Percentiles rank a stretch among this genome's conserved stretches.
These are phyloP conservation scores for Pasiphila rectangulata DNA, from an alignment of 2,888 invertebrate species.

Conservation along the genomic window DNA sequence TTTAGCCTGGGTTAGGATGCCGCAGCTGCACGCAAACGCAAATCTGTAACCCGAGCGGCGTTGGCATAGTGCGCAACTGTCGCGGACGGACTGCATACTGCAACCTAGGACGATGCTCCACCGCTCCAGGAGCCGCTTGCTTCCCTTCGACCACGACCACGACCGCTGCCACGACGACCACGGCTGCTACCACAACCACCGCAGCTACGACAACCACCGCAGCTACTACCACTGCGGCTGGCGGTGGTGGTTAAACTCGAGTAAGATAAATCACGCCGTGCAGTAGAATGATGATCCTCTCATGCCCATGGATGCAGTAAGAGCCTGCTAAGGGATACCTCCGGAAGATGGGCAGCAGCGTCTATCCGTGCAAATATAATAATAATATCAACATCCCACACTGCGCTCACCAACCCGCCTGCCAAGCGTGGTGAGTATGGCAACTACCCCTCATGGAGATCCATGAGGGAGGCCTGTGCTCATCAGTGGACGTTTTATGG, in stretches of 20 bases:
- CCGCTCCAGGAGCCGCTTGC: slow-evolving; percentile 44
- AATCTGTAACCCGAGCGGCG: slow-evolving; percentile 43
- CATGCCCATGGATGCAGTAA: too few species aligned
- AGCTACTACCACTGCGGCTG: slow-evolving; percentile 15
- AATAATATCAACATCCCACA: too few species aligned
- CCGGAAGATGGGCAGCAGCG: too few species aligned
- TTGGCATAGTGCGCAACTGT: slow-evolving; percentile 45
- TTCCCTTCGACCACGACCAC: slow-evolving; percentile 21
- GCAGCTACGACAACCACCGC: slow-evolving; percentile 17
- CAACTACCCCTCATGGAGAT: too few species aligned
- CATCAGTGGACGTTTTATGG: too few species aligned
- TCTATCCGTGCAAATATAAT: too few species aligned
- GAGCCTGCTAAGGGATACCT: too few species aligned
- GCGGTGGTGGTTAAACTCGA: background rate
- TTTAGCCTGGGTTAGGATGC: slow-evolving; percentile 37
- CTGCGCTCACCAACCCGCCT: too few species aligned
- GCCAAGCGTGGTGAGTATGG: too few species aligned
- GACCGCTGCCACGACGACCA: slow-evolving; percentile 37
- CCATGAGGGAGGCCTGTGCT: too few species aligned
- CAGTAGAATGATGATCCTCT: too few species aligned
- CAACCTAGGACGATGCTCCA: slow-evolving; percentile 56
- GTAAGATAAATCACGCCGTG: too few species aligned
- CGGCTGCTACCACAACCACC: slow-evolving; percentile 24
- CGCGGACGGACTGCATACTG: slow-evolving; percentile 47
- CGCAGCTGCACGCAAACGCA: slow-evolving; percentile 44